Base-by-base conservation (phyloP, 2,888 invertebrate genomes). In the Cynaeus angustus region DNA sequence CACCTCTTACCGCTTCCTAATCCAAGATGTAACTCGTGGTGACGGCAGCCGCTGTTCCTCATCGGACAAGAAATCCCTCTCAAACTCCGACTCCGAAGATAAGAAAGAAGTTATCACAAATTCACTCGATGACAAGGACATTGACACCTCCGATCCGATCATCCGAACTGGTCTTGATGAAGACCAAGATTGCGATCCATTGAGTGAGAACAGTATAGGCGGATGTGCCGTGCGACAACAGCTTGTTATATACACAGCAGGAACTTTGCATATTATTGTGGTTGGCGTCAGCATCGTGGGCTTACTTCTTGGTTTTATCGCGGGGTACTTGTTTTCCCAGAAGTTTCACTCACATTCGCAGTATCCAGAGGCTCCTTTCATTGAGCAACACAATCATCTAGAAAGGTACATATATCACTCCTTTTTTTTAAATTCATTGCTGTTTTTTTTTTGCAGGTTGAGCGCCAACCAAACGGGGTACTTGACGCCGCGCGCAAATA, bases 291-390 rank as follows among this genome's bases (percentile, higher is more conserved):
- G 94, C 80, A 88, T 95, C 68, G 91, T 93, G 59, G 94, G 94
- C 9, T 88, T 95, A 72, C 90, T 94, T 83, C 89, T 94, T 71
- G 95, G 95, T 67, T 95, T 96, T 84, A 90, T 94, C 73, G 92
- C 92, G 72, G 95, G 95, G 41, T 96, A 92, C 83, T 89, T 93
- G 79, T 94, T 95, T 84, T 94, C 94, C 26, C 89, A 92, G 81
- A 88, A 92, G 86, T 91, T 93, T 88, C 91, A 91, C 78, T 78
- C 80, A 53, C 91, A 91, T 74, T 89, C 91, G 80, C 89, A 90
- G 79, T 91, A 92, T 82, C 90, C 92, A 79, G 91, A 92, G 82
- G 90, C 91, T 77, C 91, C 92, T 75, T 91, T 90, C 86, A 90
- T 90, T 83, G 93, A 93, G 86, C 92, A 92, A 86, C 91, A 92